Base-by-base conservation (phyloP, 1,140 invertebrate genomes). In the Drosophila virilis region DNA sequence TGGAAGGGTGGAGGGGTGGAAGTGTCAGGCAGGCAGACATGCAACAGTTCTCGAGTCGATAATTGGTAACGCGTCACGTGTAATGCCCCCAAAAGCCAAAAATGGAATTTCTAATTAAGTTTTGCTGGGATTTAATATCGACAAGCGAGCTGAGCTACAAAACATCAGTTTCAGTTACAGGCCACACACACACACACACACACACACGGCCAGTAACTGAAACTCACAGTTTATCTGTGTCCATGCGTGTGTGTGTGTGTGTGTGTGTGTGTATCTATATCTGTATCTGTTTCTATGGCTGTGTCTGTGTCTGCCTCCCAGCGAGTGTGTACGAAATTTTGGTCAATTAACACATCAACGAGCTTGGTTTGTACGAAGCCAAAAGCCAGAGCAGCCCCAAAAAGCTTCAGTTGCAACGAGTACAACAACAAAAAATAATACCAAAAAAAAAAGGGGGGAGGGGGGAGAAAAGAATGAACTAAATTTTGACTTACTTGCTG, bases 61-160 rank as follows among this genome's bases (percentile, higher is more conserved):
- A 90, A 85, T 84, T 89, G 85, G 85, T 85, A 90, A 88, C 85
- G 85, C 85, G 78, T 74, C 77, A 86, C 79, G 84, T 86, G 78
- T 86, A 91, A 88, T 86, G 81, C 90, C 74, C 89, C 77, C 79
- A 85, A 91, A 91, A 89, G 84, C 89, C 90, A 91, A 91, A 91
- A 91, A 91, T 91, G 89, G 89, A 91, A 91, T 91, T 91, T 91
- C 90, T 91, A 91, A 91, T 91, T 91, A 91, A 91, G 84, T 91
- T 91, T 88, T 91, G 80, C 89, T 80, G 84, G 78, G 89, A 91
- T 91, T 91, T 91, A 85, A 89, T 88, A 88, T 83, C 83, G 83
- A 86, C 83, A 74, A 78, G 77, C 82, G 51, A 67, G 37, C 10
- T 48, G 60, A 71, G 32, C 62, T 40, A 51, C 61, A 55, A 65